Evolutionary conservation across 2,888 invertebrate species (phyloP).

Genomic region (Megaustenia siamemsis): DNA sequence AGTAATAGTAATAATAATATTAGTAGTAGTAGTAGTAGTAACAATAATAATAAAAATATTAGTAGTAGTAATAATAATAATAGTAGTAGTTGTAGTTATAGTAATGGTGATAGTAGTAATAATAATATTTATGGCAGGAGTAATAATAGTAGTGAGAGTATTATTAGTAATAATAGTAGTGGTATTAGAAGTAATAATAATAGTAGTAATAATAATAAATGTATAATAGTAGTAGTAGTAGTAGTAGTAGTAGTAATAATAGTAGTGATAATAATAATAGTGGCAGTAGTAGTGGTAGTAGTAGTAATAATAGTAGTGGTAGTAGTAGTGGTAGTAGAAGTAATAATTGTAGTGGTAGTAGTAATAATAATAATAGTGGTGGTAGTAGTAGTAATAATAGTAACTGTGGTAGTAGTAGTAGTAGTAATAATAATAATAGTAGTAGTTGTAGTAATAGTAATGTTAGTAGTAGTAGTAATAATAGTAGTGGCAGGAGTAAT

Average conservation of each 20-base stretch:
- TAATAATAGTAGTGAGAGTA: background rate
- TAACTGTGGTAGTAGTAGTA: background rate
- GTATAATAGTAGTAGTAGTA: slow-evolving; percentile 8
- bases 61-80: slow-evolving; percentile 35
- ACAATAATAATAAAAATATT: slow-evolving; percentile 31
- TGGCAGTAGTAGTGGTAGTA: background rate
- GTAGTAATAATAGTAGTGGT: slow-evolving; percentile 18
- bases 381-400: slow-evolving; percentile 5
- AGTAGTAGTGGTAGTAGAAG: slow-evolving; percentile 23
- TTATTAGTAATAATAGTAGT: no score
- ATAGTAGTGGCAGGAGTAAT: slow-evolving; percentile 18
- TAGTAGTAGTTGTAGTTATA: no score
- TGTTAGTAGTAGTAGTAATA: slow-evolving; percentile 36
- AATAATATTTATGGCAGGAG: no score
- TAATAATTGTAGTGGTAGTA: slow-evolving; percentile 27
- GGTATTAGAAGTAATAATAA: no score
- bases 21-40: slow-evolving; percentile 31
- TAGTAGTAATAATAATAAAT: no score
- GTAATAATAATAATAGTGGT: slow-evolving; percentile 15
- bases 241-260: background rate
- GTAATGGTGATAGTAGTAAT: slow-evolving; percentile 28
- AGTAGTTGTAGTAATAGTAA: slow-evolving; percentile 29
- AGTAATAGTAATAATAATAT: slow-evolving; percentile 34
- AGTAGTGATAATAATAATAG: background rate
- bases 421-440: slow-evolving; percentile 42